Evolutionary conservation across 1,140 invertebrate genomes (phyloP), one percentile per base, ranked within the genome.

Genomic region (Macrocentrus cingulum): DNA sequence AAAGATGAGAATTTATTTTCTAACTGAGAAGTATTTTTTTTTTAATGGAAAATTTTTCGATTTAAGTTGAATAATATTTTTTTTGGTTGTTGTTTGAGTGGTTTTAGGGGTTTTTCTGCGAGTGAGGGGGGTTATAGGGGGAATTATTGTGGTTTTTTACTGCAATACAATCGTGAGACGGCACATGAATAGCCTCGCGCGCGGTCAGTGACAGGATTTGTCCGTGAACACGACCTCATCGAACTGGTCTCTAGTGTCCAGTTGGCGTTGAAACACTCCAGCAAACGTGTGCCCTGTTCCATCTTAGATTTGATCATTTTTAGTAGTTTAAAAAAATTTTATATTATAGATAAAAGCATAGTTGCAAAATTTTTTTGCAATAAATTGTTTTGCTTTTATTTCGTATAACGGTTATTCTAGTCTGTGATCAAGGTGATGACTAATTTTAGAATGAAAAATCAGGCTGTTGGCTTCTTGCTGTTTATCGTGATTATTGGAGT

Each of bases 131-230:
- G n/a, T n/a, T n/a, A n/a, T n/a, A n/a, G n/a, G n/a, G n/a, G n/a
- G n/a, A n/a, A n/a, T n/a, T n/a, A n/a, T n/a, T n/a, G n/a, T n/a
- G n/a, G n/a, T n/a, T 16, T 34, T 51, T 13, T 36, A 60, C 39
- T 34, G n/a, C 11, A 46, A 41, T 32, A 41, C 44, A 41, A 51
- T 37, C 36, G 19, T 37, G 15, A 37, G 48, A 48, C 22, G 48
- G 56, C 20, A 29, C 34, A 55, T 50, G 42, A 42, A 53, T 67
- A 64, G 68, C 57, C 64, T 69, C 59, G 64, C n/a, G n/a, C n/a
- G n/a, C 66, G 73, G 72, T 76, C 73, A 74, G 66, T 74, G 75
- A 72, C 73, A 75, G 71, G 68, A 65, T 49, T 46, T 58, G 68
- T 65, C 67, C 67, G 62, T 72, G 73, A 75, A 70, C 74, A 66